Conservation (phyloP, 2,797 vertebrate species). For the Emys orbicularis region DNA sequence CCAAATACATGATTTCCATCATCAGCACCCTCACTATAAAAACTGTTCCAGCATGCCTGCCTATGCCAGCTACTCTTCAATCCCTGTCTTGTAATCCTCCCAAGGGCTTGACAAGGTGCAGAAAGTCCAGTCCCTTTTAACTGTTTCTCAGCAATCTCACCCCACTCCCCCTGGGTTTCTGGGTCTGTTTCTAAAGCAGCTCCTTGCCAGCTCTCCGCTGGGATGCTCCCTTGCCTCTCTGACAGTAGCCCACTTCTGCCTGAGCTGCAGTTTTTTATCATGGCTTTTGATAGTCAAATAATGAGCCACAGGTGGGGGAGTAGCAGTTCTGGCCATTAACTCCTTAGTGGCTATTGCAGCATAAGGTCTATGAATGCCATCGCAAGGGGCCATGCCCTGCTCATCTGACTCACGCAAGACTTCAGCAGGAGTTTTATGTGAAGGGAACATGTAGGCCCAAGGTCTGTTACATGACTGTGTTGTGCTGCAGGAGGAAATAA, state of each 20-base stretch:
- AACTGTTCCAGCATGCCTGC: no score
- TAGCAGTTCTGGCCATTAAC: neutral
- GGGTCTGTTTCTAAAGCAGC: neutral
- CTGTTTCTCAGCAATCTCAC: neutral
- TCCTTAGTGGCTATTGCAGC: neutral
- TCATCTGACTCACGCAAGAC: fast-evolving
- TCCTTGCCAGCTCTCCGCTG: neutral
- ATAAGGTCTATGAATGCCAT: neutral
- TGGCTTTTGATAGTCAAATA: neutral
- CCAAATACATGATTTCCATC: no score
- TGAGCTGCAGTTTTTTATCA: neutral
- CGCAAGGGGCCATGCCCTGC: neutral
- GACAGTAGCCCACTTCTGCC: neutral
- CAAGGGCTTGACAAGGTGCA: neutral
- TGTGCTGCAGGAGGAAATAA: neutral
- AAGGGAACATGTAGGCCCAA: neutral
- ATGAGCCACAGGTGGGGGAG: neutral
- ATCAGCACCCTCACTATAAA: no score
- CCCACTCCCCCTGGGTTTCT: neutral
- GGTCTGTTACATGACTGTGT: neutral
- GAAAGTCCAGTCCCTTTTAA: neutral
- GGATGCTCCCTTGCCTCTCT: neutral
- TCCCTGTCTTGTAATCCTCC: neutral
- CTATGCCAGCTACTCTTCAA: neutral
- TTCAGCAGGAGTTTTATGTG: neutral